Base-by-base conservation (phyloP, 2,888 invertebrate species). In the Leptothorax acervorum region DNA sequence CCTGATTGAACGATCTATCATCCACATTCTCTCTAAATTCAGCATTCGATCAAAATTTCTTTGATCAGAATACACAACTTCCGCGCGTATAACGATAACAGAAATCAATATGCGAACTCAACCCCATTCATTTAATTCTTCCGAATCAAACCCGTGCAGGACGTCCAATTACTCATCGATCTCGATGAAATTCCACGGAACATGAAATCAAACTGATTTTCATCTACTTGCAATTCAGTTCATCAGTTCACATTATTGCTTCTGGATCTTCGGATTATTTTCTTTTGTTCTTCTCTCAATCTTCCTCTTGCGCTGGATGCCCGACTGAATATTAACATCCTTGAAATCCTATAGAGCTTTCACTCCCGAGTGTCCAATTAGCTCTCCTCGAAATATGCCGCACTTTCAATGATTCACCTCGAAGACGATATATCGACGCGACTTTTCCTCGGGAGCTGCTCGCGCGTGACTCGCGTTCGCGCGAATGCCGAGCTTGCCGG, bases 391-490 rank as follows among this genome's bases (percentile, higher is more conserved):
- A 45, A 23, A 18, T 3, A 18, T 8, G 9, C 15, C 31, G 15
- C 75, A 48, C 75, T 51, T 23, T 63, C 53, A 3, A 28, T 1
- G 42, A 31, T 55, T 4, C 31, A n/a, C n/a, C n/a, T 15, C 73
- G 42, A n/a, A 3, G 23, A n/a, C 23, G 28, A 42, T n/a, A 8
- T 45, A 78, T 23, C 57, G 79, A 65, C 39, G 48, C 45, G 39
- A 60, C 11, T 60, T 86, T 83, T 85, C 71, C 71, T 68, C 87
- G 55, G 31, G 5, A 39, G 73, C 73, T 82, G 86, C 68, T 87
- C 86, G 83, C 84, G 84, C 89, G 85, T 83, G 89, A 84, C 81
- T 85, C 85, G 83, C 83, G 83, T 84, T 18, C 82, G 83, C 89
- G 84, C 75, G 85, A 87, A 88, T 85, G 88, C 79, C 68, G 55